Base-by-base conservation (phyloP, 2,797 vertebrate species). In the Pangasius sanitwongsei region DNA sequence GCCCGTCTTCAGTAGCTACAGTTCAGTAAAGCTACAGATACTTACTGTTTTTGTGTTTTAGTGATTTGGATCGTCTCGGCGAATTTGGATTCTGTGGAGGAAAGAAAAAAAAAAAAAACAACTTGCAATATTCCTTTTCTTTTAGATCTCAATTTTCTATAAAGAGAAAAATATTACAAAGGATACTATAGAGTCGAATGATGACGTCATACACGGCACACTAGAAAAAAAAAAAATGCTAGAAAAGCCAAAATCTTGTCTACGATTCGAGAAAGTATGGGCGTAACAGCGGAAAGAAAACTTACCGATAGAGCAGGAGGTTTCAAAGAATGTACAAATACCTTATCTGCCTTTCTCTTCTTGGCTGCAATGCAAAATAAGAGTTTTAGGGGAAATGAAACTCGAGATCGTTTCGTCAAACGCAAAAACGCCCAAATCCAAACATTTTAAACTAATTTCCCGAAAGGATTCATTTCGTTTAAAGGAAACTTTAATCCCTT, bases 311-410 rank as follows among this genome's bases (percentile, higher is more conserved):
- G n/a, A 77, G 82, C 81, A 83, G 81, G 88, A 82, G 41, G 89
- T 89, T 92, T 91, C 85, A 88, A 85, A 86, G 61, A 91, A 92
- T 90, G 59, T 82, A 89, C 87, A 90, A 67, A 82, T 95, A 98
- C 98, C 98, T 98, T 99, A 89, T 99, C 98, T n/a, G 97, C 97
- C 94, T 98, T 98, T 95, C 97, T 98, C 96, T 98, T 99, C 96
- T 98, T 99, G 91, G 98, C 98, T 98, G 94, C 70, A 91, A 93
- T 82, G 90, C n/a, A 91, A 20, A 94, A 87, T 90, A 55, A 61
- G 2, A 37, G 31, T 12, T 16, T n/a, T 41, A 25, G 4, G 34
- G 85, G 57, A 53, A 70, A 85, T 23, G 16, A 61, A 25, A 59
- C 23, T 6, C 8, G 0, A 50, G 1, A 20, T 20, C 1, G 2